phyloP scores from a whole-genome alignment of 2,797 vertebrate genomes.

The Graptemys geographica region DNA sequence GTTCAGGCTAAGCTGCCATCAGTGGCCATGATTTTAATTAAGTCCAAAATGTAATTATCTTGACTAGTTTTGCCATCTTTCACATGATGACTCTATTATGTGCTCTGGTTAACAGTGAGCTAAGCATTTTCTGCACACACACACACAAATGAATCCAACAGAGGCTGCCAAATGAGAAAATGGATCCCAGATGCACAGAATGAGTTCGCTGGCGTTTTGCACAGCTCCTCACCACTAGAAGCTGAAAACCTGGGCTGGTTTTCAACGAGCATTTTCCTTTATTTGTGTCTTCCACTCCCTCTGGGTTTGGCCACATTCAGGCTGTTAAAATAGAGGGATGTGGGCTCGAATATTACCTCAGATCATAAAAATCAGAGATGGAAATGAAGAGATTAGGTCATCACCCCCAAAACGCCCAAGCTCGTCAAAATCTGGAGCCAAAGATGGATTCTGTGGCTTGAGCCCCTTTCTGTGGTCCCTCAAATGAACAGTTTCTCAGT shows the following conservation, averaged over 20 bases:
- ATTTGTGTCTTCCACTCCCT: not conserved
- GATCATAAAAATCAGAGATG: not conserved
- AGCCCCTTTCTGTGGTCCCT: not conserved
- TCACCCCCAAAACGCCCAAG: not conserved
- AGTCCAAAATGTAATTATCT: not conserved
- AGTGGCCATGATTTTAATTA: slow-evolving; percentile 31
- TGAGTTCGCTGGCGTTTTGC: not conserved
- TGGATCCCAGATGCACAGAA: not conserved
- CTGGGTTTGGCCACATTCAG: not conserved
- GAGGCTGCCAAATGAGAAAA: not conserved
- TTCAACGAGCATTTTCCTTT: not conserved
- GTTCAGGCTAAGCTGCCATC: not conserved
- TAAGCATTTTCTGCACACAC: not conserved
- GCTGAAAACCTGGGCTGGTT: not conserved
- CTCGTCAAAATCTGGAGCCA: not conserved
- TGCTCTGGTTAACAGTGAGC: not conserved
- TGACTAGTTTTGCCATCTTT: not conserved
- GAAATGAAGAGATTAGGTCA: not conserved
- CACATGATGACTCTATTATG: slow-evolving; percentile 5
- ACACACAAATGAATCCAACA: not conserved
- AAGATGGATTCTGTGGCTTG: not conserved
- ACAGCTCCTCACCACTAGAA: not conserved
- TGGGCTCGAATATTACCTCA: not conserved
- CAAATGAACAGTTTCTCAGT: not conserved
- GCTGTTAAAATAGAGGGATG: not conserved